Conservation (phyloP, 2,888 invertebrate species). For the Thecophora atra region DNA sequence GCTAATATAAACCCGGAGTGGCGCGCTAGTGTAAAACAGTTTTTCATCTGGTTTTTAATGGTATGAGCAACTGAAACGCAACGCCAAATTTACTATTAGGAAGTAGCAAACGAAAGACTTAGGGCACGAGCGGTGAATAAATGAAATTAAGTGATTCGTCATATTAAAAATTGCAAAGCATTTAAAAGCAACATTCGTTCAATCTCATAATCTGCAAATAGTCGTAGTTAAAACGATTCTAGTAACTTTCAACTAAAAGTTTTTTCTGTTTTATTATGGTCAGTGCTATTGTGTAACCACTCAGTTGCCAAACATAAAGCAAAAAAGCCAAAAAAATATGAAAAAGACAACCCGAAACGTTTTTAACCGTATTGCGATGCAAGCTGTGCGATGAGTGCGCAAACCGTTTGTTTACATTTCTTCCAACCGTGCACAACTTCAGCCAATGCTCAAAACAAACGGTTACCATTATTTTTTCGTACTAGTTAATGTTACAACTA, state of each 20-base stretch:
- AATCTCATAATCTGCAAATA: not conserved
- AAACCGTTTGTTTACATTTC: slow-evolving; percentile 34
- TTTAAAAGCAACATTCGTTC: not conserved
- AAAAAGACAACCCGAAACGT: not conserved
- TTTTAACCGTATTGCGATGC: slow-evolving; percentile 8
- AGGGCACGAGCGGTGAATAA: slow-evolving; percentile 14
- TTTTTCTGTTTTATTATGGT: not conserved
- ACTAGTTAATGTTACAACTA: slow-evolving; percentile 28
- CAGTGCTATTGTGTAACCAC: slow-evolving; percentile 29
- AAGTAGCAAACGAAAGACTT: slow-evolving; percentile 34
- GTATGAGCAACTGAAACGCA: slow-evolving; percentile 32
- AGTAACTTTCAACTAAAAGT: not conserved
- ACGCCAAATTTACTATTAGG: slow-evolving; percentile 7
- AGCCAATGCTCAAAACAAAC: slow-evolving; percentile 13
- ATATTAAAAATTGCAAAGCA: not conserved
- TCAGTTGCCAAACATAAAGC: slow-evolving; percentile 21
- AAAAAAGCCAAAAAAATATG: not conserved
- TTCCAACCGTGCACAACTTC: not conserved
- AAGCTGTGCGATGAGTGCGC: slow-evolving; percentile 12
- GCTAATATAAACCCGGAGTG: slow-evolving; percentile 26
- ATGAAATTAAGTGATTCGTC: not conserved
- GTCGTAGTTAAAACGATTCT: not conserved
- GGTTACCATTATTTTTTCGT: slow-evolving; percentile 6
- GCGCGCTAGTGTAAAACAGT: slow-evolving; percentile 35
- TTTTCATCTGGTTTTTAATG: slow-evolving; percentile 43